Evolutionary conservation across 30 jellyfish, hydroid and myxozoan species (phyloP).

Genomic region (Cassiopea andromeda): DNA sequence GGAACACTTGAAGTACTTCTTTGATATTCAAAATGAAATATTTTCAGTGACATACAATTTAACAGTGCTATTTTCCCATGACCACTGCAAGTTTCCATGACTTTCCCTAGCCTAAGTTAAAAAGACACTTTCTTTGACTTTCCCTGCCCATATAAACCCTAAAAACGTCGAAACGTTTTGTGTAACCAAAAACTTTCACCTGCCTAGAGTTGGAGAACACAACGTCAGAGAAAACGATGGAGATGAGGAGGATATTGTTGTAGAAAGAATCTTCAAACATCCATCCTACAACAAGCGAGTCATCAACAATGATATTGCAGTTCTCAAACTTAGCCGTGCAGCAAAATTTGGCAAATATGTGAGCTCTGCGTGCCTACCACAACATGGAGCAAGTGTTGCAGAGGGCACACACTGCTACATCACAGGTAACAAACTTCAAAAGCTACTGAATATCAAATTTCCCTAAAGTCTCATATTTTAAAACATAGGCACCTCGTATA

Average conservation of each 20-base stretch:
- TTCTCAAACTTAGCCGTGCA: constrained; percentile 60
- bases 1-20: too few relatives aligned
- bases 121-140: constrained; percentile 52
- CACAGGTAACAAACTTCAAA: constrained; percentile 57
- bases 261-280: constrained; percentile 60
- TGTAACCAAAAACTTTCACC: not conserved
- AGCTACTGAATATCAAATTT: not conserved
- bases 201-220: constrained; percentile 75
- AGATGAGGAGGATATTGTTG: constrained; percentile 48
- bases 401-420: constrained; percentile 86
- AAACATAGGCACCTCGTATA: not conserved
- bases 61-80: constrained; percentile 8
- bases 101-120: not conserved
- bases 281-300: constrained; percentile 43
- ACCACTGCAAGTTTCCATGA: not conserved
- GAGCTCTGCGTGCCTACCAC: constrained; percentile 85
- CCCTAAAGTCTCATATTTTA: not conserved
- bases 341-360: constrained; percentile 60
- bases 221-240: constrained; percentile 48
- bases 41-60: too few relatives aligned
- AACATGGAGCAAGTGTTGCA: constrained; percentile 53
- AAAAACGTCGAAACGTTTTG: not conserved
- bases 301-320: constrained; percentile 73
- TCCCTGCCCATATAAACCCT: constrained; percentile 52
- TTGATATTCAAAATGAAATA: too few relatives aligned